Conservation (phyloP, 2,888 invertebrate species). For the Oscheius sp. region DNA sequence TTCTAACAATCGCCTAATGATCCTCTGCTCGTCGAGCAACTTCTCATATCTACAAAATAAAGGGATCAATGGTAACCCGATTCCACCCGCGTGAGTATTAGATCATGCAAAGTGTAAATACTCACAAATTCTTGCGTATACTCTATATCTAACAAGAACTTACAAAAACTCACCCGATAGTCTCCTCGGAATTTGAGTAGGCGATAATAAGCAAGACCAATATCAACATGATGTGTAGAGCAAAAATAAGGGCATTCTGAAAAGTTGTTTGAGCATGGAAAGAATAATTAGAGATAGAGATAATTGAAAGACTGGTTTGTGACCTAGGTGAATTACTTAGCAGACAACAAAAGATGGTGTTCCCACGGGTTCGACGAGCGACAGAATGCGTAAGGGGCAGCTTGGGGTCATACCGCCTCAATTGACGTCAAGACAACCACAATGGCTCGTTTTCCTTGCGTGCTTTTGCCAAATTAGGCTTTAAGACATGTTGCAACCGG, state of each 20-base stretch:
- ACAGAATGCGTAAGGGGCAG: conserved; percentile 6
- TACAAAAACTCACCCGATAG: background rate
- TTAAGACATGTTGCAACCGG: background rate
- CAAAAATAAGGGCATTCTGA: background rate
- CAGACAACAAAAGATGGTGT: background rate
- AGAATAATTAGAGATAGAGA: background rate
- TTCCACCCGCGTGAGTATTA: background rate
- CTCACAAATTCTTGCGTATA: background rate
- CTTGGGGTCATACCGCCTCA: background rate
- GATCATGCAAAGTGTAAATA: conserved; percentile 11
- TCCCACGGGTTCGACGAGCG: conserved; percentile 23
- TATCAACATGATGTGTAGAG: background rate
- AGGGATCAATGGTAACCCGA: background rate
- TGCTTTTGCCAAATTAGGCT: conserved; percentile 14
- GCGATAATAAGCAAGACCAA: background rate
- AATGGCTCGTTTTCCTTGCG: conserved; percentile 16
- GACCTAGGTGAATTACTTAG: background rate
- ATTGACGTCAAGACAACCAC: conserved; percentile 1
- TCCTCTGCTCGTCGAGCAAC: conserved; percentile 58
- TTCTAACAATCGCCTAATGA: conserved; percentile 50
- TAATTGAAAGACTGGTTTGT: background rate
- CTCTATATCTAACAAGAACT: background rate
- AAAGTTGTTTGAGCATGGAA: conserved; percentile 2
- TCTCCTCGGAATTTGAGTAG: background rate
- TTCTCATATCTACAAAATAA: conserved; percentile 46